Percentiles rank a stretch among this genome's conserved stretches.
These are phyloP conservation scores for Chamaedrilus cognettii DNA, from an alignment of 2,888 invertebrate species.

Conservation along the genomic window DNA sequence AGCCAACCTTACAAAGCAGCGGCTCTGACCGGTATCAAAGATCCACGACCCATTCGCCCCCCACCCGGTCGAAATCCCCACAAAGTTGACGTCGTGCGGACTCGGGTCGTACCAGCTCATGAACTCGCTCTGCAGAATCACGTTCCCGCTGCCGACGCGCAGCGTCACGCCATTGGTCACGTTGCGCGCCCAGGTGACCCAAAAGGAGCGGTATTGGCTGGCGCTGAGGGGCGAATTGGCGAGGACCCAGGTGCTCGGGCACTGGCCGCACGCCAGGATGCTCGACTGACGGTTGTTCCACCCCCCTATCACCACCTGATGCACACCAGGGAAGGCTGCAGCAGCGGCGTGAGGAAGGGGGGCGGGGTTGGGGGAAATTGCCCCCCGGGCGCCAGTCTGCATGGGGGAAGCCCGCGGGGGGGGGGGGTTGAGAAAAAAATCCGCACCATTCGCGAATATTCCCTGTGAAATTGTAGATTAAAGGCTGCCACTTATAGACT, in stretches of 20 bases:
- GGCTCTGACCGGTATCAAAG: constrained; percentile 32
- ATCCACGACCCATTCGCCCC: constrained; percentile 43
- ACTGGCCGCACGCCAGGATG: constrained; percentile 44
- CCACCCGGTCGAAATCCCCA: constrained; percentile 44
- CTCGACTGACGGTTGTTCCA: constrained; percentile 79
- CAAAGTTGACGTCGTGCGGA: constrained; percentile 42
- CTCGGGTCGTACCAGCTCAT: constrained; percentile 43
- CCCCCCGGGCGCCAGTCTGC: too few relatives aligned
- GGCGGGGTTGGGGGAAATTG: too few relatives aligned
- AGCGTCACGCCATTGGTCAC: constrained; percentile 15
- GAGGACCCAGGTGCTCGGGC: constrained; percentile 16
- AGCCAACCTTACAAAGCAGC: too few relatives aligned
- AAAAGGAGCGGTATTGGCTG: constrained; percentile 38
- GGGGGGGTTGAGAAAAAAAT: too few relatives aligned
- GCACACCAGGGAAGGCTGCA: too few relatives aligned
- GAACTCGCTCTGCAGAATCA: constrained; percentile 38
- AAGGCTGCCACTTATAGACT: too few relatives aligned
- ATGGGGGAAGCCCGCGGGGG: too few relatives aligned
- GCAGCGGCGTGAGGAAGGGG: too few relatives aligned
- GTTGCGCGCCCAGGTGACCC: constrained; percentile 43
- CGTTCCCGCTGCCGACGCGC: constrained; percentile 38
- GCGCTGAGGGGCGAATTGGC: constrained; percentile 39
- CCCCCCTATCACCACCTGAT: constrained; percentile 87
- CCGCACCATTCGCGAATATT: too few relatives aligned
- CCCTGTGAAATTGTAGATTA: too few relatives aligned